These are phyloP conservation scores for Avahi laniger DNA, from an alignment of 2,797 vertebrate genomes.

Conservation along the genomic window DNA sequence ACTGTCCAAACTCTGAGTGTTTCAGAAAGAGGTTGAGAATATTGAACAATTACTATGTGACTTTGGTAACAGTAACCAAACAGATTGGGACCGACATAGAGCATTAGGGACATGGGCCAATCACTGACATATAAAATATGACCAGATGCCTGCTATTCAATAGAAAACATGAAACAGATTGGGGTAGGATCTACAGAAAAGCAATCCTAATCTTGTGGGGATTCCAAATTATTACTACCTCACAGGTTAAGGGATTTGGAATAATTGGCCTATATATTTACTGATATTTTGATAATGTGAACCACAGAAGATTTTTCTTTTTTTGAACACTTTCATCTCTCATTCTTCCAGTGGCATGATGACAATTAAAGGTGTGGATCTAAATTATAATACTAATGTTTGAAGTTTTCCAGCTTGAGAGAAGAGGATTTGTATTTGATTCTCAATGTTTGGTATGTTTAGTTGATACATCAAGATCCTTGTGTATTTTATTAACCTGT, in stretches of 20 bases:
- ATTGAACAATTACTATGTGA: neutral
- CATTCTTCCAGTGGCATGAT: neutral
- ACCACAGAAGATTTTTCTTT: neutral
- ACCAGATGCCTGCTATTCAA: neutral
- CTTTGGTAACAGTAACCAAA: neutral
- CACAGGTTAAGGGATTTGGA: neutral
- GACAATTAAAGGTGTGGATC: neutral
- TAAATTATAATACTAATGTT: neutral
- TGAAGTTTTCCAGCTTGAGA: neutral
- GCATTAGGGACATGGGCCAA: no score
- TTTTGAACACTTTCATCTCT: neutral
- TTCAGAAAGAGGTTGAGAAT: neutral
- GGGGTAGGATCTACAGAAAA: neutral
- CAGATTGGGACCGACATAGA: neutral
- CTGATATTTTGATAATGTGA: neutral
- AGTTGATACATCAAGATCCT: neutral
- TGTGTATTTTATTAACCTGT: slow-evolving; percentile 2
- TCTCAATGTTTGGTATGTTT: neutral
- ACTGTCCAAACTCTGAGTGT: neutral
- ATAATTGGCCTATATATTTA: neutral
- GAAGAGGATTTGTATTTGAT: neutral
- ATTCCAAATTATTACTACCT: neutral
- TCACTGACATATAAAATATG: neutral
- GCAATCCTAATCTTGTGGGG: neutral
- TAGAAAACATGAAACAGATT: neutral